Percentiles rank a stretch among this genome's conserved stretches.
These are phyloP conservation scores for Oxyruncus cristatus DNA, from an alignment of 2,113 vertebrate species.

Conservation along the genomic window DNA sequence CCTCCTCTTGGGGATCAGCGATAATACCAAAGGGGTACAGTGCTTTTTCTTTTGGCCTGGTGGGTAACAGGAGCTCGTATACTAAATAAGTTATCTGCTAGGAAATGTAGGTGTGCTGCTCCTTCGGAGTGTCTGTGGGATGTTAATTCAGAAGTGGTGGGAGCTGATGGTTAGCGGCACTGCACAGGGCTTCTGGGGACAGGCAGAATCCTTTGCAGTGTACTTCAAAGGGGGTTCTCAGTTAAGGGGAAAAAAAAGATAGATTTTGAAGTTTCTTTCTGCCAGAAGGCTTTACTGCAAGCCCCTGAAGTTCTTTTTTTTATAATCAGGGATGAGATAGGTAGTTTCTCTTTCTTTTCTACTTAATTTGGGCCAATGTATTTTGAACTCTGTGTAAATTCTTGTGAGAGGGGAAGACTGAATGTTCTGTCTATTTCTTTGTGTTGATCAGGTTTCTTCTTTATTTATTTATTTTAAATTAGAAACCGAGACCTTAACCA, in stretches of 20 bases:
- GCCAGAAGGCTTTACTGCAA: constrained; percentile 61
- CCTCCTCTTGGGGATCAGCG: constrained; percentile 48
- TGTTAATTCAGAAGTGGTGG: constrained; percentile 58
- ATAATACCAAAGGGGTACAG: constrained; percentile 53
- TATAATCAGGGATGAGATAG: constrained; percentile 59
- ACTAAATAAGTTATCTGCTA: constrained; percentile 63
- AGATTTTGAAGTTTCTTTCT: constrained; percentile 71
- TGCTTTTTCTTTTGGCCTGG: constrained; percentile 54
- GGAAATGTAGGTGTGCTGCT: constrained; percentile 41
- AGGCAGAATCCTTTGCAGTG: constrained; percentile 51
- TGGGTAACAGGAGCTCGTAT: constrained; percentile 43
- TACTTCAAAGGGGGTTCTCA: constrained; percentile 56
- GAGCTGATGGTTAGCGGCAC: constrained; percentile 50
- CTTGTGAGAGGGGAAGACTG: background rate
- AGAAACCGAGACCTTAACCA: background rate
- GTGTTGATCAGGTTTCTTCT: background rate
- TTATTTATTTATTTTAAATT: constrained; percentile 16
- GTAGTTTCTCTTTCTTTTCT: constrained; percentile 60
- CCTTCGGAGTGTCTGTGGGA: constrained; percentile 33
- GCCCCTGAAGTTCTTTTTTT: constrained; percentile 58
- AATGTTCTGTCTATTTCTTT: constrained; percentile 4
- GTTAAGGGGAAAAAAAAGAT: constrained; percentile 39
- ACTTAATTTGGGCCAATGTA: constrained; percentile 48
- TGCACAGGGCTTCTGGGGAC: constrained; percentile 48
- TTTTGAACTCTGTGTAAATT: constrained; percentile 24